Conservation (phyloP, 1,140 invertebrate genomes). For the Lasioglossum albipes region DNA sequence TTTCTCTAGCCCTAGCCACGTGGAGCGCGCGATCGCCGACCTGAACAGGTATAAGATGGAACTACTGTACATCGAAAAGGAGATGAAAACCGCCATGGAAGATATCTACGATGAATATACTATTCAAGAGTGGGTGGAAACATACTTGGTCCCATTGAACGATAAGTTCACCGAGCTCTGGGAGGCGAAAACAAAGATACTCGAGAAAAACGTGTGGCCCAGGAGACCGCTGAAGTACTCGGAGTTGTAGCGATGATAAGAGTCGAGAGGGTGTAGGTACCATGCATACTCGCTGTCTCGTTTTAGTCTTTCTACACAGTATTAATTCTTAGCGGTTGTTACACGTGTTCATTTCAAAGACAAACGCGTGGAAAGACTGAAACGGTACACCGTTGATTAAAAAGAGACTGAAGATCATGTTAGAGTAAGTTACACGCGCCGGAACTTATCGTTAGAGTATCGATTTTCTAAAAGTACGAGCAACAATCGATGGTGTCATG, state of each 20-base stretch:
- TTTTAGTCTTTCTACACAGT: neutral
- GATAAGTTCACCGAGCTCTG: constrained; percentile 80
- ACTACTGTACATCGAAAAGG: constrained; percentile 82
- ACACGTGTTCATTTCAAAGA: neutral
- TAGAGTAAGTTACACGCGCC: constrained; percentile 2
- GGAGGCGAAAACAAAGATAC: constrained; percentile 80
- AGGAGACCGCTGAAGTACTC: constrained; percentile 78
- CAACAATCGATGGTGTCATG: constrained; percentile 31
- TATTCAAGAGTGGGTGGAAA: constrained; percentile 88
- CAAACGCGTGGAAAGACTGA: neutral
- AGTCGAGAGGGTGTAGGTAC: constrained; percentile 12
- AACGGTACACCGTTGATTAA: neutral
- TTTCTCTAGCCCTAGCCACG: constrained; percentile 86
- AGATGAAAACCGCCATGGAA: constrained; percentile 83
- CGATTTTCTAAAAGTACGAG: constrained; percentile 30
- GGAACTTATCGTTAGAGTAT: constrained; percentile 24
- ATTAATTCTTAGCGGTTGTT: neutral
- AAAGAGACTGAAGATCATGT: constrained; percentile 54
- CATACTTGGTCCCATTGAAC: constrained; percentile 82
- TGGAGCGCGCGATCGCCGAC: constrained; percentile 85
- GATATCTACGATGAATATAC: constrained; percentile 88
- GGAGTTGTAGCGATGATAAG: constrained; percentile 59
- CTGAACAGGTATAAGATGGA: constrained; percentile 84
- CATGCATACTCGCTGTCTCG: neutral
- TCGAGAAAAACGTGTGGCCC: constrained; percentile 81